Evolutionary conservation across 2,113 vertebrate species (phyloP).

Genomic region (Lepisosteus oculatus): DNA sequence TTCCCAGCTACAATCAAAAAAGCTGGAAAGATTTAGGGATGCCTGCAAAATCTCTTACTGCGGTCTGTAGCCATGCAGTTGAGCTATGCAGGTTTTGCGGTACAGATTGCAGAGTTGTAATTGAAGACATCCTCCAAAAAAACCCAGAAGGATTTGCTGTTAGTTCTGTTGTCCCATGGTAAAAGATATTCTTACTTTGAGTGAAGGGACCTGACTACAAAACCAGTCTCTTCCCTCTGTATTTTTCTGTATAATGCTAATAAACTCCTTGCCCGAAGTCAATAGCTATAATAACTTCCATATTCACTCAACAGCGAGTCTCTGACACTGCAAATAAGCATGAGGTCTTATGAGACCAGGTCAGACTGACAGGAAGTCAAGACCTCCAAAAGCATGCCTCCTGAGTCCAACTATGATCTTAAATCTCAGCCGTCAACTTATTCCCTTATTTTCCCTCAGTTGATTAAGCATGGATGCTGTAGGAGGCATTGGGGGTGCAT

Average conservation of each 20-base stretch:
- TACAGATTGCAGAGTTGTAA: no score
- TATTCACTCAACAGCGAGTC: slow-evolving; percentile 16
- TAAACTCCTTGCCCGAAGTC: slow-evolving; percentile 25
- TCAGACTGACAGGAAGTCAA: slow-evolving; percentile 28
- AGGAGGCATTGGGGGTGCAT: slow-evolving; percentile 7
- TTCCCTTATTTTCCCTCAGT: not conserved
- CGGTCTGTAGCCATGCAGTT: no score
- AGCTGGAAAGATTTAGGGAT: no score
- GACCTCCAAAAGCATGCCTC: slow-evolving; percentile 5
- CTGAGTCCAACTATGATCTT: slow-evolving; percentile 27
- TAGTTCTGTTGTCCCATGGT: no score
- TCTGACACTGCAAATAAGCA: not conserved
- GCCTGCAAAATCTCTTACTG: no score
- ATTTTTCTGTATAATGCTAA: slow-evolving; percentile 17
- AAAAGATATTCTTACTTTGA: no score
- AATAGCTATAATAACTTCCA: slow-evolving; percentile 32
- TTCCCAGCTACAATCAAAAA: no score
- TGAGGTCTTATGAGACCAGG: not conserved
- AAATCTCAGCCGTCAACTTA: slow-evolving; percentile 41
- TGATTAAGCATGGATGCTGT: slow-evolving; percentile 31
- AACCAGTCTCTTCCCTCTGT: not conserved
- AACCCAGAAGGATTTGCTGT: no score
- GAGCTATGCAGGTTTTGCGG: no score
- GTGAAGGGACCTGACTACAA: no score
- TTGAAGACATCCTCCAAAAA: no score